Conservation (phyloP, 2,888 invertebrate genomes). For the Candidula unifasciata region DNA sequence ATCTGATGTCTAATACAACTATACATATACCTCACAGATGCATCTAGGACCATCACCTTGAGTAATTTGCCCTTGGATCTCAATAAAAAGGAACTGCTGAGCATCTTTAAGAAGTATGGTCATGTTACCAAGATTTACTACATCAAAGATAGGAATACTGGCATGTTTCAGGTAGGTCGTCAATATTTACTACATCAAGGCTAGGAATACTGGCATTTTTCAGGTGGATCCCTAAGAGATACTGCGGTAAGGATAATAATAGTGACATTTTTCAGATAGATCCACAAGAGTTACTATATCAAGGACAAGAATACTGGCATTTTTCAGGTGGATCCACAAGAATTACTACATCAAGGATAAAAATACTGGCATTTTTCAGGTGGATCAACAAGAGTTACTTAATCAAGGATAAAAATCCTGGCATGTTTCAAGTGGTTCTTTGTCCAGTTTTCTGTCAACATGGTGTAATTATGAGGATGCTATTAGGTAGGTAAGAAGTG, state of each 20-base stretch:
- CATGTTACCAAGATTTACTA: conserved; percentile 48
- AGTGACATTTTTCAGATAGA: neutral
- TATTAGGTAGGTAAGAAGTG: no score
- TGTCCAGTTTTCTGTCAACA: no score
- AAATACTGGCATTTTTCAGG: no score
- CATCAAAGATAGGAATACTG: conserved; percentile 46
- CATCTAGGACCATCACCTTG: conserved; percentile 31
- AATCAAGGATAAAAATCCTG: no score
- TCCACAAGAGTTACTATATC: conserved; percentile 47
- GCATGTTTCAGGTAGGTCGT: conserved; percentile 37
- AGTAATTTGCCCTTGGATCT: conserved; percentile 37
- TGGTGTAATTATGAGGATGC: no score
- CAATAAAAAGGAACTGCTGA: conserved; percentile 23
- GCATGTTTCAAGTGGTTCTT: no score
- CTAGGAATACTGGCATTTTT: neutral
- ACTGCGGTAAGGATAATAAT: no score
- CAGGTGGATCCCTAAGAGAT: no score
- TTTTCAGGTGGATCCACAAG: conserved; percentile 39
- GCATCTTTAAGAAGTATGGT: conserved; percentile 28
- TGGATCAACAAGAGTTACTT: no score
- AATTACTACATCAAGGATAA: no score
- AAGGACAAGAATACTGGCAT: conserved; percentile 39
- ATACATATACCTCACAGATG: neutral
- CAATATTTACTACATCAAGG: no score
- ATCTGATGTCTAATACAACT: no score